phyloP scores from a whole-genome alignment of 35 echinoderm and acorn worm species.

The Hemicentrotus pulcherrimus region DNA sequence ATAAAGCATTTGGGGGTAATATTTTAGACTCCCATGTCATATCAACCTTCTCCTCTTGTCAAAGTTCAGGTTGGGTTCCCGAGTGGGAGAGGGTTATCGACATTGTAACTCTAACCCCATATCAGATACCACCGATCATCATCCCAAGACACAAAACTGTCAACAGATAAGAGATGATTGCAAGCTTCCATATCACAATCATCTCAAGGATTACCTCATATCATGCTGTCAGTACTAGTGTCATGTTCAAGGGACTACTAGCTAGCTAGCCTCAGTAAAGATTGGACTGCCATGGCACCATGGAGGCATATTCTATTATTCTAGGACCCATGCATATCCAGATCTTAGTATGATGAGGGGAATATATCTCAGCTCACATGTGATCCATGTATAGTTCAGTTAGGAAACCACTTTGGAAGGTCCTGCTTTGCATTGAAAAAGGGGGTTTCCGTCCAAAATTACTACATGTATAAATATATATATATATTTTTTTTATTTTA shows the following conservation, averaged over 20 bases:
- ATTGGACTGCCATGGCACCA: background rate
- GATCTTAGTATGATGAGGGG: too few species aligned
- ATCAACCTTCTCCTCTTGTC: background rate
- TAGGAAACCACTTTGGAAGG: too few species aligned
- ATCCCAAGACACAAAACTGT: conserved; percentile 3
- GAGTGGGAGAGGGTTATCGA: background rate
- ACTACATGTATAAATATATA: too few species aligned
- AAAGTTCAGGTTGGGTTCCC: background rate
- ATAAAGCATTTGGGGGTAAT: background rate
- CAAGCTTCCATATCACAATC: conserved; percentile 26
- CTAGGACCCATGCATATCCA: too few species aligned
- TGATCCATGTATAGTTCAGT: too few species aligned
- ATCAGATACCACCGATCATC: background rate
- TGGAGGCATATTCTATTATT: background rate
- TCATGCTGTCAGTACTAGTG: conserved; percentile 12
- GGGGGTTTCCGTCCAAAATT: too few species aligned
- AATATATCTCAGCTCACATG: too few species aligned
- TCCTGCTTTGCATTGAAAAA: too few species aligned
- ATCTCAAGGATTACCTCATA: conserved; percentile 31
- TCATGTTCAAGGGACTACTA: conserved; percentile 18
- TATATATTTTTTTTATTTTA: too few species aligned
- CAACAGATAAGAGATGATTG: conserved; percentile 19
- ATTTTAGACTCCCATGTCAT: background rate
- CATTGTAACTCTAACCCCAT: background rate
- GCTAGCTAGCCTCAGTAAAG: background rate